A percentile compares a stretch with the other conserved stretches of the same genome.
These are phyloP conservation scores for Oasisia sp. DNA, from an alignment of 2,888 invertebrate species.

Conservation along the genomic window DNA sequence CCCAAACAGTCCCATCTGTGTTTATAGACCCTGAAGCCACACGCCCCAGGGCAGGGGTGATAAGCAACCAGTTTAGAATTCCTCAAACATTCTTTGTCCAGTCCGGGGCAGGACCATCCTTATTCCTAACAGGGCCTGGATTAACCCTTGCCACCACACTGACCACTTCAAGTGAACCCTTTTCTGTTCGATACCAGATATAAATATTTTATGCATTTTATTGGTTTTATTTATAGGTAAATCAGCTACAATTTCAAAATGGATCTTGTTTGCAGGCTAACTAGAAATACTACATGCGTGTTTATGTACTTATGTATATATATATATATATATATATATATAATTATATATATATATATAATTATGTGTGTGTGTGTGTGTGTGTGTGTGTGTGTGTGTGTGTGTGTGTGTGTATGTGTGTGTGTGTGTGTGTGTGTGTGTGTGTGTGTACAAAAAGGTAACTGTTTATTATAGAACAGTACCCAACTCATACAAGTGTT, in stretches of 20 bases:
- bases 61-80: slow-evolving; percentile 12
- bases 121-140: not conserved
- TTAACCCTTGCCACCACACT: slow-evolving; percentile 3
- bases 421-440: no score
- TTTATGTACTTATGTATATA: not conserved
- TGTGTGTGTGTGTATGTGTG: no score
- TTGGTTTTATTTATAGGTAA: not conserved
- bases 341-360: not conserved
- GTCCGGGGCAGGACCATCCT: not conserved
- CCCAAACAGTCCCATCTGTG: not conserved
- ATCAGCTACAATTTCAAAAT: not conserved
- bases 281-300: not conserved
- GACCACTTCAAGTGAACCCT: not conserved
- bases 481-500: no score
- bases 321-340: not conserved
- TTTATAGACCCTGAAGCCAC: not conserved
- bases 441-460: no score
- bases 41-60: not conserved
- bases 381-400: no score
- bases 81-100: not conserved
- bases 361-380: not conserved
- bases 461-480: no score
- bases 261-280: not conserved
- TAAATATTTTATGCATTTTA: not conserved
- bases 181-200: not conserved